Evolutionary conservation across 2,113 vertebrate species (phyloP), one percentile per base, ranked within the genome.

Genomic region (Hippocampus barbouri): DNA sequence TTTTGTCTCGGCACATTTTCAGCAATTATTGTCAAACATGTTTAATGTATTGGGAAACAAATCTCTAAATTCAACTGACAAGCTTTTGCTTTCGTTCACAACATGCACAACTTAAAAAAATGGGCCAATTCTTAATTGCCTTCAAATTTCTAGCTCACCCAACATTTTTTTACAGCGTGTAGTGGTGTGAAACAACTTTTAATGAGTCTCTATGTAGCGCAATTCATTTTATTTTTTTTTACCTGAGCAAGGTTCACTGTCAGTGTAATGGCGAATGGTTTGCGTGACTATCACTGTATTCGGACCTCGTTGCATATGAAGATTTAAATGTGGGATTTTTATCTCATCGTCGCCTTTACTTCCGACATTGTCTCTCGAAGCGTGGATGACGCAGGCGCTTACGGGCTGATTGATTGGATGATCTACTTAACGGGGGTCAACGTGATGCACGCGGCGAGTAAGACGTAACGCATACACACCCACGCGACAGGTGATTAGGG

Each of bases 361-460:
- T 70, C 9, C 76, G 71, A 77, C 70, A 87, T 21, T 7, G 15
- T 51, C n/a, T 23, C 21, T 54, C 53, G 76, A 80, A 82, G 81
- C 21, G 11, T 40, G 68, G 76, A 83, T 90, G 89, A 91, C 87
- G 86, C 86, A 89, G 75, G 80, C 56, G n/a, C 71, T 77, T 73
- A 74, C 69, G 77, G 45, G 83, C 76, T 79, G 79, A 91, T 76
- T 89, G 88, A 92, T 88, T 77, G 84, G 90, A 89, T 92, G 83
- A 93, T 90, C 86, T 78, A 79, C 87, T 91, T 90, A 89, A 84
- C 68, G 8, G 83, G 34, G 87, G 83, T 89, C 84, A 89, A 71
- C 30, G 69, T 12, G 61, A 69, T 56, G 41, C 77, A 61, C 72
- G 21, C 8, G 51, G 34, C 71, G 69, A 78, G 74, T 63, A 10